Evolutionary conservation across 2,888 invertebrate species (phyloP).

Genomic region (Morpho achilles): DNA sequence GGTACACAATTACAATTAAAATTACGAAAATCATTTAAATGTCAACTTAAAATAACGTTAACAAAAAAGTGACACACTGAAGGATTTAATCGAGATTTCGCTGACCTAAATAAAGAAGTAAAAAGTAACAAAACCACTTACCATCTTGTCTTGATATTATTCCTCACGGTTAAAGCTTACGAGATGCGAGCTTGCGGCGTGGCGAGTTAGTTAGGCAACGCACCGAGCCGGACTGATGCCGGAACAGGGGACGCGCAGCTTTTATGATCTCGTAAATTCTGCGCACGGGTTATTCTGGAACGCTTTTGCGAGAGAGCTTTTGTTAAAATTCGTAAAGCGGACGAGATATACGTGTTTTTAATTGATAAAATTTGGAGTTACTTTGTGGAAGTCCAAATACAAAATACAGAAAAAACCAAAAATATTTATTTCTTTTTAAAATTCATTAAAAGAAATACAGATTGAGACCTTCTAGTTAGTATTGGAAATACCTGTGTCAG

Average conservation of each 20-base stretch:
- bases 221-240: constrained; percentile 67
- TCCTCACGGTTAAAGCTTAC: constrained; percentile 8
- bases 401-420: too few relatives aligned
- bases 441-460: too few relatives aligned
- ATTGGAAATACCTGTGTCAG: too few relatives aligned
- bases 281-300: constrained; percentile 46
- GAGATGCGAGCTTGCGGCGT: constrained; percentile 39
- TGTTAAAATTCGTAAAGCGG: not conserved
- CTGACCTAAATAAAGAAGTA: not conserved
- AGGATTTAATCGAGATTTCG: not conserved
- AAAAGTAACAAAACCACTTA: constrained; percentile 29
- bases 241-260: constrained; percentile 25
- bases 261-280: constrained; percentile 38
- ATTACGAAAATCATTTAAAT: not conserved
- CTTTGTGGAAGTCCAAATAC: too few relatives aligned
- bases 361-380: too few relatives aligned
- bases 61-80: not conserved
- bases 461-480: too few relatives aligned
- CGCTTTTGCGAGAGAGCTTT: not conserved
- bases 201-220: constrained; percentile 69
- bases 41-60: not conserved
- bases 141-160: constrained; percentile 34
- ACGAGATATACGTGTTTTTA: too few relatives aligned
- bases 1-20: too few relatives aligned
- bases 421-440: too few relatives aligned